Percentiles rank a stretch among this genome's conserved stretches.
Conservation (phyloP, 2,113 vertebrate genomes). For the Nibea coibor region DNA sequence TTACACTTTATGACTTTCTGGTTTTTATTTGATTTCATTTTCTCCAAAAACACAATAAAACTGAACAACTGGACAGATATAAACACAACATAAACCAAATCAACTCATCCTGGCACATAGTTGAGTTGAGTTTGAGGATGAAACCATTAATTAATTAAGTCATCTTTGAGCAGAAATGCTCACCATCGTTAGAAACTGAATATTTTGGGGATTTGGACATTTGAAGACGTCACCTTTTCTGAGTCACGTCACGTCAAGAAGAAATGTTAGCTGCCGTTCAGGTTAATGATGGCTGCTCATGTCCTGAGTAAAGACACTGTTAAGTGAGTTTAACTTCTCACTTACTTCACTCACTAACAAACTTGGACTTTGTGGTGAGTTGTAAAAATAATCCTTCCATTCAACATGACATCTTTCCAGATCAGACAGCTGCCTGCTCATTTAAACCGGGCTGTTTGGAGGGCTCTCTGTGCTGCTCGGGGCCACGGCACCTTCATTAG, state of each 20-base stretch:
- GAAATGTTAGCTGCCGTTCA: background rate
- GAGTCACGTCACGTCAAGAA: background rate
- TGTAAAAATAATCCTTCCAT: background rate
- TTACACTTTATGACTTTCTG: conserved; percentile 32
- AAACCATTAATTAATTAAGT: background rate
- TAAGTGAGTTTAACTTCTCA: background rate
- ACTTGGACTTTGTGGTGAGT: background rate
- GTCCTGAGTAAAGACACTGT: background rate
- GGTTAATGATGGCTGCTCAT: too few species aligned
- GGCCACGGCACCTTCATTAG: background rate
- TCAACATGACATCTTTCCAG: background rate
- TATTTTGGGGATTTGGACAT: background rate
- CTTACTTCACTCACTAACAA: background rate
- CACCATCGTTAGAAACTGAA: too few species aligned
- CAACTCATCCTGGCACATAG: too few species aligned
- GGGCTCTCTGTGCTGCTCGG: background rate
- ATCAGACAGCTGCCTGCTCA: background rate
- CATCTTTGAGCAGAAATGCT: background rate
- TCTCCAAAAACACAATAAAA: background rate
- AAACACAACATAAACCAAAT: too few species aligned
- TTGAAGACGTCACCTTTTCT: background rate
- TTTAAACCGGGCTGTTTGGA: background rate
- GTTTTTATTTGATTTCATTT: conserved; percentile 22
- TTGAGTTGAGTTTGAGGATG: too few species aligned
- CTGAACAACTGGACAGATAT: too few species aligned